Evolutionary conservation across 2,113 vertebrate genomes (phyloP), one percentile per base, ranked within the genome.

Genomic region (Hystrix brachyura): DNA sequence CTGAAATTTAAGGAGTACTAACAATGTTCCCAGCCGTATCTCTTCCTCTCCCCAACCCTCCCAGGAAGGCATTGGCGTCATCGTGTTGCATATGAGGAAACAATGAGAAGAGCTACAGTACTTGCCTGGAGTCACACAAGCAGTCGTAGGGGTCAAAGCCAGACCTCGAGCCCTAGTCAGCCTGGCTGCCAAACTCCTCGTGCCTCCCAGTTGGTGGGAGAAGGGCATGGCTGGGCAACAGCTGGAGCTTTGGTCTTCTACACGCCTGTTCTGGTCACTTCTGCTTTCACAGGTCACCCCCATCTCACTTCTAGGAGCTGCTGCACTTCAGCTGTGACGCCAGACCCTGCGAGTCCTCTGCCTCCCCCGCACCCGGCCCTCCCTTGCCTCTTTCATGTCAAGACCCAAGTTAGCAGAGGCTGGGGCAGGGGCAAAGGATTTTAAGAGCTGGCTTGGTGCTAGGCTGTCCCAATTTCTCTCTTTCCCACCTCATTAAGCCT

Each of bases 401-500:
- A 84, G 62, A 84, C 91, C 84, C 93, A 82, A 60, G 55, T 71
- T 51, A 82, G 83, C 86, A 87, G 81, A 79, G n/a, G 38, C 78
- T 43, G 46, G n/a, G 64, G 46, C n/a, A 7, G 27, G 55, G n/a
- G 13, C 1, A 34, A 51, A 51, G 10, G 23, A 64, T 72, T 25
- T 4, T 32, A 60, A 83, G 69, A 87, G 53, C 69, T 18, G 13
- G 34, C 86, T 87, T 59, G 11, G 74, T 85, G 65, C 38, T 43
- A 38, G 57, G 25, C 62, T 80, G 69, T 48, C 91, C 65, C 72
- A 18, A 1, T 76, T 74, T 95, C 88, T 94, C 80, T 55, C 59
- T 79, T 60, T 55, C 65, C 46, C 55, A 38, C 67, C 83, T 87
- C 90, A 95, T 90, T 76, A 94, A 94, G 67, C 62, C 69, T 64